Percentiles rank a stretch among this genome's conserved stretches.
These are phyloP conservation scores for Zoanthus gigantus DNA, from an alignment of 92 coral and sea anemone species.

Conservation along the genomic window DNA sequence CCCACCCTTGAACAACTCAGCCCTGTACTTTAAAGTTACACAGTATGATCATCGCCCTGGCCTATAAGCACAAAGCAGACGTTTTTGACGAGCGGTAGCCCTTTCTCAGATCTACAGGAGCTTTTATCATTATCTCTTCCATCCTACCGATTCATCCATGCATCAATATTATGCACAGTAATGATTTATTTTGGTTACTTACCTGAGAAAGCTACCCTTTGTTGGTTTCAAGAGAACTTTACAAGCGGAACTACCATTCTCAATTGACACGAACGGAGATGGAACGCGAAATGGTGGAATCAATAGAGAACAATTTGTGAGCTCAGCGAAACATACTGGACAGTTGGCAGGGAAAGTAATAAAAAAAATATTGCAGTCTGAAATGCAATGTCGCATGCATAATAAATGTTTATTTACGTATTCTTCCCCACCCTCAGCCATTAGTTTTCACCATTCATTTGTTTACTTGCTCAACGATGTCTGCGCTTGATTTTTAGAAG, in stretches of 20 bases:
- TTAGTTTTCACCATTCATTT: constrained; percentile 44
- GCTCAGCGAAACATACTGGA: constrained; percentile 47
- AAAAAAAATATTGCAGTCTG: constrained; percentile 55
- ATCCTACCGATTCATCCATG: no score
- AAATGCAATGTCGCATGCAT: constrained; percentile 64
- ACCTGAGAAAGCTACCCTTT: constrained; percentile 55
- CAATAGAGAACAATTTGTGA: constrained; percentile 37
- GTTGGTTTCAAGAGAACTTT: constrained; percentile 63
- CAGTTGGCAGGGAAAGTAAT: constrained; percentile 54
- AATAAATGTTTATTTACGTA: background rate
- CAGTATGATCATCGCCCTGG: no score
- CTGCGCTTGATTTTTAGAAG: constrained; percentile 18
- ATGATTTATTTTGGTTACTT: background rate
- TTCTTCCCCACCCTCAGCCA: constrained; percentile 6
- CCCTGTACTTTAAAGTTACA: no score
- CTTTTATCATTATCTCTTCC: no score
- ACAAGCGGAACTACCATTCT: background rate
- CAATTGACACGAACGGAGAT: constrained; percentile 46
- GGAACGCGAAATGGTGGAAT: constrained; percentile 68
- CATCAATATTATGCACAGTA: no score
- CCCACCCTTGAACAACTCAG: no score
- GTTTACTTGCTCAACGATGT: constrained; percentile 22
- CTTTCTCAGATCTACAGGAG: no score
- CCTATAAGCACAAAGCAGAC: no score
- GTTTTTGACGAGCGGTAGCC: no score